These are phyloP conservation scores for Drosophila lutescens DNA, from an alignment of 2,888 invertebrate species.

Conservation along the genomic window DNA sequence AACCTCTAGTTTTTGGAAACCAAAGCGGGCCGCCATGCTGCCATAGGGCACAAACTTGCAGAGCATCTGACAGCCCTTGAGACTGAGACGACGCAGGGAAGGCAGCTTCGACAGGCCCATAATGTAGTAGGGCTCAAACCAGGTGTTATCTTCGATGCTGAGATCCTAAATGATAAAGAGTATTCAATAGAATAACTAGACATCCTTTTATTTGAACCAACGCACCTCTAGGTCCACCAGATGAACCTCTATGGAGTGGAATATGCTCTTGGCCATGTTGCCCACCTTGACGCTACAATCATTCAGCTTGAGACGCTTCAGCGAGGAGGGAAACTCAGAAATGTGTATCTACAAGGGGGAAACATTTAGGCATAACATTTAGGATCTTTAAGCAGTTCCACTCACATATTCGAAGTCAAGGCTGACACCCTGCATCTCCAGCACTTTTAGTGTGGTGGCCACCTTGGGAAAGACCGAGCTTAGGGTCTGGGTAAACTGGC, in stretches of 20 bases:
- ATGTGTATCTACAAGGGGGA: conserved; percentile 86
- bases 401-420: conserved; percentile 82
- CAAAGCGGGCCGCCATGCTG: conserved; percentile 90
- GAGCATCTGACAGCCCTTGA: conserved; percentile 88
- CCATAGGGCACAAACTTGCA: conserved; percentile 91
- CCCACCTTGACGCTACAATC: conserved; percentile 79
- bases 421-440: conserved; percentile 82
- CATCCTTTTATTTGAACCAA: too few relatives aligned
- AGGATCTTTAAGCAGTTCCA: neutral
- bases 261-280: conserved; percentile 78
- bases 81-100: conserved; percentile 86
- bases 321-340: conserved; percentile 87
- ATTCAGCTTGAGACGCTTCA: conserved; percentile 86
- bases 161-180: conserved; percentile 85
- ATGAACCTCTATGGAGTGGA: conserved; percentile 81
- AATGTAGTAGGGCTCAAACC: conserved; percentile 90
- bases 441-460: conserved; percentile 70
- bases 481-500: conserved; percentile 76
- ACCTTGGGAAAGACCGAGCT: conserved; percentile 71
- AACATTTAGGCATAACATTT: too few relatives aligned
- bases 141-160: conserved; percentile 89
- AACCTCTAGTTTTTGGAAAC: conserved; percentile 85
- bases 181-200: too few relatives aligned
- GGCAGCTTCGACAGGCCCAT: conserved; percentile 90
- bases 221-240: conserved; percentile 78